Percentiles rank a stretch among this genome's conserved stretches.
Conservation (phyloP, 2,888 invertebrate species). For the Trisateles emortualis region DNA sequence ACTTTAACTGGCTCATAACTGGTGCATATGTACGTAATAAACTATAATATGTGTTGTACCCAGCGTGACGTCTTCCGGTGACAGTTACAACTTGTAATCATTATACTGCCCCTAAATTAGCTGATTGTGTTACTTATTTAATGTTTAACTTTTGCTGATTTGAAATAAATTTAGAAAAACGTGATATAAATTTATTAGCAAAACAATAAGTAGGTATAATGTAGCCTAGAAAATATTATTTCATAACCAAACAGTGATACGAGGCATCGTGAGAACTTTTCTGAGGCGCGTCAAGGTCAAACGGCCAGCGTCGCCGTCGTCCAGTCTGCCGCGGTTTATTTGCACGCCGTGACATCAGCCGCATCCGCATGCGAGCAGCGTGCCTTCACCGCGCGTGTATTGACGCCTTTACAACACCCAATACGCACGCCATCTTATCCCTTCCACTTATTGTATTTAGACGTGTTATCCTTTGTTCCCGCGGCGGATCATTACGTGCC, state of each 20-base stretch:
- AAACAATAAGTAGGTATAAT: slow-evolving; percentile 5
- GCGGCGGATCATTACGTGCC: slow-evolving; percentile 74
- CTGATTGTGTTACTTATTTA: slow-evolving; percentile 28
- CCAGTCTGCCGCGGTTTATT: slow-evolving; percentile 77
- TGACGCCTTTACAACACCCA: slow-evolving; percentile 64
- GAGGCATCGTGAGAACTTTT: slow-evolving; percentile 71
- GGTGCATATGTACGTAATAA: slow-evolving; percentile 74
- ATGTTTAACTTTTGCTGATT: slow-evolving; percentile 10
- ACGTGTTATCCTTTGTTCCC: slow-evolving; percentile 81
- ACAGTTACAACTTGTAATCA: slow-evolving; percentile 47
- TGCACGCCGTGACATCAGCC: slow-evolving; percentile 72
- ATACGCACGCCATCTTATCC: slow-evolving; percentile 75
- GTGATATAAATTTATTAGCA: no score
- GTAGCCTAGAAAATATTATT: slow-evolving; percentile 20
- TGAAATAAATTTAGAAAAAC: no score
- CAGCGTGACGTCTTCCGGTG: slow-evolving; percentile 79
- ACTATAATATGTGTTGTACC: slow-evolving; percentile 67
- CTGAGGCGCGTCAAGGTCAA: slow-evolving; percentile 69
- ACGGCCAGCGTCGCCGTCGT: slow-evolving; percentile 77
- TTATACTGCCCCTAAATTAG: slow-evolving; percentile 32
- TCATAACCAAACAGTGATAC: slow-evolving; percentile 40
- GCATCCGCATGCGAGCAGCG: slow-evolving; percentile 75
- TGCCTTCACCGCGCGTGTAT: slow-evolving; percentile 63
- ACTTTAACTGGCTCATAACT: slow-evolving; percentile 68
- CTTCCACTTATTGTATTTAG: slow-evolving; percentile 79